Evolutionary conservation across 2,797 vertebrate genomes (phyloP), one percentile per base, ranked within the genome.

Genomic region (Vespertilio murinus): DNA sequence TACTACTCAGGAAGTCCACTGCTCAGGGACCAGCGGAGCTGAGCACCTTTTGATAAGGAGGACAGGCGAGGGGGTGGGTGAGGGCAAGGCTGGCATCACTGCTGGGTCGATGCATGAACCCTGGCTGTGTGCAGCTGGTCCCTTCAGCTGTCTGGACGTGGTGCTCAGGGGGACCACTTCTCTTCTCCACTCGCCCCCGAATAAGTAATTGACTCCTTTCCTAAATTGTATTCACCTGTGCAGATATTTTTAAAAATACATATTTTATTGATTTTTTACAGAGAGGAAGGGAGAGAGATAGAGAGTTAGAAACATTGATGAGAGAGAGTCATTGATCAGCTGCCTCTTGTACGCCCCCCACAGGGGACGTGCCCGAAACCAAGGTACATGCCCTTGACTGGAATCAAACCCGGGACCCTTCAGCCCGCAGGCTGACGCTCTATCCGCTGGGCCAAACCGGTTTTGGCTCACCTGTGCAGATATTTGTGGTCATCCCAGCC

Each of bases 381-480:
- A n/a, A n/a, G n/a, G n/a, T n/a, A n/a, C n/a, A n/a, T n/a, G n/a
- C n/a, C n/a, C n/a, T n/a, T n/a, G n/a, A n/a, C n/a, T n/a, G n/a
- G n/a, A n/a, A n/a, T n/a, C n/a, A n/a, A n/a, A n/a, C n/a, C n/a
- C n/a, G n/a, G n/a, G n/a, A n/a, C n/a, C n/a, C n/a, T n/a, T n/a
- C n/a, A n/a, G n/a, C n/a, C n/a, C n/a, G n/a, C n/a, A n/a, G n/a
- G n/a, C n/a, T n/a, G n/a, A n/a, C n/a, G n/a, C n/a, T n/a, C n/a
- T n/a, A n/a, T n/a, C n/a, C n/a, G n/a, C n/a, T n/a, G n/a, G n/a
- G n/a, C n/a, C n/a, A n/a, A n/a, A n/a, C n/a, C n/a, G n/a, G n/a
- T n/a, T n/a, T n/a, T n/a, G n/a, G n/a, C 40, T 42, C 40, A 42
- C 73, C 85, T 92, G 94, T 73, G 92, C 84, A 96, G 78, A 81